Evolutionary conservation across 1,140 invertebrate species (phyloP), one percentile per base, ranked within the genome.

Genomic region (Penaeus japonicus): DNA sequence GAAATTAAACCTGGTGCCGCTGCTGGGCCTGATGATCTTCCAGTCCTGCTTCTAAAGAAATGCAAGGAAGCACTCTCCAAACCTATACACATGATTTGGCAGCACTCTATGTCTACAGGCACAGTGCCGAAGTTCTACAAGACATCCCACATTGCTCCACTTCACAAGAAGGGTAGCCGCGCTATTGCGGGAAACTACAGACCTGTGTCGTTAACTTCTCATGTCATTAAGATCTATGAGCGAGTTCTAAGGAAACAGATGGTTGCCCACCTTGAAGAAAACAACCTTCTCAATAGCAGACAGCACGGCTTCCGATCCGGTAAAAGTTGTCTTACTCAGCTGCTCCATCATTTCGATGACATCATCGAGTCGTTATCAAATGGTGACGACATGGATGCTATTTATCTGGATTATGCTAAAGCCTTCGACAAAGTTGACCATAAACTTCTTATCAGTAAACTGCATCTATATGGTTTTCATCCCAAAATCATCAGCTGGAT

Each of bases 361-460:
- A 32, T 84, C 73, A 39, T 84, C 35, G 32, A 84, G 32, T 39
- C 35, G 15, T 47, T 84, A 18, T 30, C 62, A 84, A 53, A 78
- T 27, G 82, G 82, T n/a, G 47, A 84, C 62, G 59, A 84, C 24
- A 24, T 39, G 32, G 82, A 80, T 55, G 55, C 32, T 4, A 53
- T 62, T 17, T 84, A 47, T 55, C 65, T 84, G 15, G 82, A 84
- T 79, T 84, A 39, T 53, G 62, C 4, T 65, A 35, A 15, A 3
- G 79, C 79, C 12, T 81, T 81, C 24, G 62, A 80, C 73, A 84
- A 84, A 55, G 65, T 84, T 24, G 62, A 80, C 82, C 82, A 84
- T 47, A 24, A 24, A 24, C 10, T 84, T 12, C 82, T 84, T 5
- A 10, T 80, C 27, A 39, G 59, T 53, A 84, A 84, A n/a, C 47